These are phyloP conservation scores for Dryococelus australis DNA, from an alignment of 2,888 invertebrate species.

Conservation along the genomic window DNA sequence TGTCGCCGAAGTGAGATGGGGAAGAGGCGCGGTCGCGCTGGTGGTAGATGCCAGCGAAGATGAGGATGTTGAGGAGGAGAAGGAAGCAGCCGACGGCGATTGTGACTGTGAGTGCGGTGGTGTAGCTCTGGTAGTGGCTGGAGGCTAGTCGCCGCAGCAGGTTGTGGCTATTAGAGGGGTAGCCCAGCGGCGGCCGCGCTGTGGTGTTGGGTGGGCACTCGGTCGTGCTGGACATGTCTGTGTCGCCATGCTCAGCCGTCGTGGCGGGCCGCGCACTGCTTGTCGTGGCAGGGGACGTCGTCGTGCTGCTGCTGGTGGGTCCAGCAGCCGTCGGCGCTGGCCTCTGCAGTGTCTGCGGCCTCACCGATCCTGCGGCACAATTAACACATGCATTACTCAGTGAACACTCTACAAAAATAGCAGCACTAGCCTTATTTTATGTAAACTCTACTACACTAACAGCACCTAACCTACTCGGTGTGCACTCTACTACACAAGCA, in stretches of 20 bases:
- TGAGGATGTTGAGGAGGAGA: slow-evolving; percentile 80
- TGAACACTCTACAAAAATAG: too few species aligned
- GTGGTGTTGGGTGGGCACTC: slow-evolving; percentile 77
- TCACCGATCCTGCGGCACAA: slow-evolving; percentile 69
- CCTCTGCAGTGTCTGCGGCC: slow-evolving; percentile 75
- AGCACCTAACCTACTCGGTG: too few species aligned
- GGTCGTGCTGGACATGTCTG: slow-evolving; percentile 64
- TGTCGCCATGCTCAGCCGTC: slow-evolving; percentile 56
- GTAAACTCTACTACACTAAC: background rate
- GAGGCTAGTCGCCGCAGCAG: slow-evolving; percentile 78
- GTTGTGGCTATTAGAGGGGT: slow-evolving; percentile 68
- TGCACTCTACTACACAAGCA: too few species aligned
- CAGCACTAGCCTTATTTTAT: background rate
- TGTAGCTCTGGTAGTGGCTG: slow-evolving; percentile 87
- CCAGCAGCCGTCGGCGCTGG: slow-evolving; percentile 64
- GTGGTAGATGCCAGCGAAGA: slow-evolving; percentile 89
- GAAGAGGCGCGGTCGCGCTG: slow-evolving; percentile 70
- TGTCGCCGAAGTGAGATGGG: slow-evolving; percentile 64
- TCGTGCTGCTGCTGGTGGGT: slow-evolving; percentile 54
- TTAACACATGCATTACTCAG: background rate
- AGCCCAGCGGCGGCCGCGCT: slow-evolving; percentile 46
- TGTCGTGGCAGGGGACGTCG: slow-evolving; percentile 58
- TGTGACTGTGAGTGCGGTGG: slow-evolving; percentile 86
- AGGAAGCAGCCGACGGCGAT: slow-evolving; percentile 87
- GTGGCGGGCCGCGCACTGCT: slow-evolving; percentile 53